Evolutionary conservation across 2,797 vertebrate genomes (phyloP), one percentile per base, ranked within the genome.

Genomic region (Xiphorhynchus erythropygius): DNA sequence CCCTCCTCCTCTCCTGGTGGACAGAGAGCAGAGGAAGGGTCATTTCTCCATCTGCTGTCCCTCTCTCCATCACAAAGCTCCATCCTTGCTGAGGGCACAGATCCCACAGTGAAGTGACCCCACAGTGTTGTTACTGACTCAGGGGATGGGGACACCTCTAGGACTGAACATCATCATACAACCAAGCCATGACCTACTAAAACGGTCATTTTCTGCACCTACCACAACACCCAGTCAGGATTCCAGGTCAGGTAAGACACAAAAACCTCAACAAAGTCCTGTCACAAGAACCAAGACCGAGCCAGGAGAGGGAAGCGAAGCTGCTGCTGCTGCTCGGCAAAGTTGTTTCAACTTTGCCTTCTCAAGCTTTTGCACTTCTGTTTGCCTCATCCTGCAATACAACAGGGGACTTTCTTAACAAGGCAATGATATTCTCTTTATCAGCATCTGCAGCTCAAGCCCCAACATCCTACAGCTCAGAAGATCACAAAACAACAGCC

Each of bases 71-170:
- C 69, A 22, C 30, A 22, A 47, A 59, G n/a, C 41, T 30, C 44
- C n/a, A 2, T 12, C 47, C 32, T 7, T 0, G 10, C 3, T 1
- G 27, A 46, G 4, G 13, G 9, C 74, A 3, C 13, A 24, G 47
- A n/a, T 2, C 32, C 55, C 49, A 4, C 23, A 2, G 10, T 13
- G 30, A 25, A 49, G 24, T 0, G 14, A 25, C 47, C 46, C 35
- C 10, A 2, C 9, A 6, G 28, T 1, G 9, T 25, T 1, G 0
- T 0, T 28, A 35, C 27, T 10, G 39, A 18, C 27, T 14, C 57
- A 3, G 16, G 63, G 46, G 10, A 28, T 19, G 18, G 50, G 5
- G 17, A 1, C 2, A 11, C 9, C 47, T 17, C 17, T 0, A 21
- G 24, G 15, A 18, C 0, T 5, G 41, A 39, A 30, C 5, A 5